These are phyloP conservation scores for Cottus gobio DNA, from an alignment of 2,113 vertebrate species.

Conservation along the genomic window DNA sequence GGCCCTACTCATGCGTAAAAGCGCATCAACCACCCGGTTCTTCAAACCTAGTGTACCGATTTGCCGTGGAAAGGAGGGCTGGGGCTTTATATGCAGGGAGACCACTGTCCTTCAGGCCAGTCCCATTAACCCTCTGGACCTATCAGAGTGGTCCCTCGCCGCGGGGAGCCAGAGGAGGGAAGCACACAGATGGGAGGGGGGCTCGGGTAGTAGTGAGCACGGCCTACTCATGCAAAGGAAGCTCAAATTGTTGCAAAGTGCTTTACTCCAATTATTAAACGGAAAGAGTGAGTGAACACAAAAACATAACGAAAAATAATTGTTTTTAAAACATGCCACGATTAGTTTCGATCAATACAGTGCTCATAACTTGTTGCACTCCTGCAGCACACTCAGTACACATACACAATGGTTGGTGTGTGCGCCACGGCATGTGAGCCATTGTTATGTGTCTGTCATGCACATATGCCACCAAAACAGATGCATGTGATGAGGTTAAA, in stretches of 20 bases:
- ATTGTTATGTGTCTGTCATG: background rate
- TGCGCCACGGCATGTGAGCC: too few relatives aligned
- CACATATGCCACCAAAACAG: background rate
- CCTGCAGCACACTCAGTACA: too few relatives aligned
- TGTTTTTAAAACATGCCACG: background rate
- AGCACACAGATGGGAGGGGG: constrained; percentile 49
- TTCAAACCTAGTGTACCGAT: background rate
- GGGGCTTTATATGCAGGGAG: constrained; percentile 76
- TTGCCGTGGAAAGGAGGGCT: constrained; percentile 35
- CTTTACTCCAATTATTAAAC: background rate
- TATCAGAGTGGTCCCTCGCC: constrained; percentile 78
- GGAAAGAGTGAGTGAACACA: background rate
- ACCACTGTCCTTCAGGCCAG: constrained; percentile 63
- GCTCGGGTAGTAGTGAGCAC: constrained; percentile 15
- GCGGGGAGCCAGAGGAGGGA: constrained; percentile 56
- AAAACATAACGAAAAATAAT: too few relatives aligned
- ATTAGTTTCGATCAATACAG: background rate
- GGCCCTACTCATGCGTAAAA: constrained; percentile 59
- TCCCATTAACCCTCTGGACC: constrained; percentile 76
- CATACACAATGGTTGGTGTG: background rate
- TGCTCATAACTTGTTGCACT: background rate
- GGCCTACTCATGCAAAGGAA: constrained; percentile 29
- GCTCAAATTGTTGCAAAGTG: background rate
- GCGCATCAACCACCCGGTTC: constrained; percentile 15
- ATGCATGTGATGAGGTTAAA: background rate